phyloP scores from a whole-genome alignment of 2,113 vertebrate genomes.

The Tyto alba region DNA sequence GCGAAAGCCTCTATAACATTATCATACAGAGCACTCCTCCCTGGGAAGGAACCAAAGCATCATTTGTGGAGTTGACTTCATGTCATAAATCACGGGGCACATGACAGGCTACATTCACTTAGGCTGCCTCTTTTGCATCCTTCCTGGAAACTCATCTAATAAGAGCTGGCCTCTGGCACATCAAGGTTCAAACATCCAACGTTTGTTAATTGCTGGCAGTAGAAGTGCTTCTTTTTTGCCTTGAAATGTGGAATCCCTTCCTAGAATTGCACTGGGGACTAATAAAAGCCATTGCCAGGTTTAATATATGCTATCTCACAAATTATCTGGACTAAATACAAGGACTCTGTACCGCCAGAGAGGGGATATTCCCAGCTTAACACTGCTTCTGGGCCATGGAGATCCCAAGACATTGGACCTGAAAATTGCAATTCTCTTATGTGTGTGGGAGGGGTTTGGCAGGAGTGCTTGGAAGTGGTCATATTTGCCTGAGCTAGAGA shows the following conservation, averaged over 20 bases:
- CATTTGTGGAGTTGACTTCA: not conserved
- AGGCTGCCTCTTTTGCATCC: not conserved
- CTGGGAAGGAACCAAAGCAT: slow-evolving; percentile 22
- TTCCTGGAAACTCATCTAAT: slow-evolving; percentile 43
- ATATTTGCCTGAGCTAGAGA: slow-evolving; percentile 9
- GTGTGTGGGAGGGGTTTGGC: slow-evolving; percentile 10
- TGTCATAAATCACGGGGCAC: not conserved
- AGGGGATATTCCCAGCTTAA: slow-evolving; percentile 25
- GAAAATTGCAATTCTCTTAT: not conserved
- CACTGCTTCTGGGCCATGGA: slow-evolving; percentile 16
- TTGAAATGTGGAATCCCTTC: slow-evolving; percentile 45
- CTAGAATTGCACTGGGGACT: slow-evolving; percentile 32
- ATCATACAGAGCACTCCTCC: not conserved
- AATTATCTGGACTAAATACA: slow-evolving; percentile 50
- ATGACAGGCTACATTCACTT: not conserved
- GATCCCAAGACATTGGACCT: slow-evolving; percentile 25
- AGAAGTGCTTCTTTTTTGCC: slow-evolving; percentile 1
- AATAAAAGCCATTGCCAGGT: slow-evolving; percentile 31
- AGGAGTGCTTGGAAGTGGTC: slow-evolving; percentile 22
- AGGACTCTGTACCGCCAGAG: slow-evolving; percentile 2
- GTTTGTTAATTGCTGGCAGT: slow-evolving; percentile 43
- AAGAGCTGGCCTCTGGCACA: not conserved
- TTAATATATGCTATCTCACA: slow-evolving; percentile 49
- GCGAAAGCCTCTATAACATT: not conserved
- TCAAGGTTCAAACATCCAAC: not conserved